These are phyloP conservation scores for Penaeus japonicus DNA, from an alignment of 1,140 invertebrate species.

Conservation along the genomic window DNA sequence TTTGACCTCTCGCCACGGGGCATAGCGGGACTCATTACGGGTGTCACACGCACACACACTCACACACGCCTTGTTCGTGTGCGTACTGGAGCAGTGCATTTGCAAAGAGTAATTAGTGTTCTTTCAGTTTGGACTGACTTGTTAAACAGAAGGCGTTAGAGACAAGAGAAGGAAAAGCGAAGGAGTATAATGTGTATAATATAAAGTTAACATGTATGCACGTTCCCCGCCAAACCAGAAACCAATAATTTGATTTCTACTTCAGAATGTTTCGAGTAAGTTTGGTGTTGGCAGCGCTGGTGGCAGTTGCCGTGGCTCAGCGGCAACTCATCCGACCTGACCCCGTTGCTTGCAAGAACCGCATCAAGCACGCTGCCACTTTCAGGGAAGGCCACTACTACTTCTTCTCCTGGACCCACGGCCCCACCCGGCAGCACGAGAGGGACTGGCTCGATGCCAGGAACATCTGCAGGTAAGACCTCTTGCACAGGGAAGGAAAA, in stretches of 20 bases:
- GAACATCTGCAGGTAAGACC: slow-evolving; percentile 77
- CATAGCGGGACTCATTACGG: too few relatives aligned
- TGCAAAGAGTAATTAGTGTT: too few relatives aligned
- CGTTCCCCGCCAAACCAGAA: background rate
- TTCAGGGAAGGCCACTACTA: slow-evolving; percentile 74
- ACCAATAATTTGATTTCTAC: background rate
- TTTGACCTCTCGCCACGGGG: too few relatives aligned
- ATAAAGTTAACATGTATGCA: too few relatives aligned
- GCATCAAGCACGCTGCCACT: slow-evolving; percentile 48
- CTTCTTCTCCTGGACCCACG: slow-evolving; percentile 93
- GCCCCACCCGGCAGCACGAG: slow-evolving; percentile 82
- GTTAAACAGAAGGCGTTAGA: too few relatives aligned
- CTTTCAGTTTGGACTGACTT: too few relatives aligned
- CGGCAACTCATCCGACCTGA: slow-evolving; percentile 85
- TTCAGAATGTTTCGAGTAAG: slow-evolving; percentile 62
- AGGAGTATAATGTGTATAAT: too few relatives aligned
- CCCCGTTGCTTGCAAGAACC: slow-evolving; percentile 83
- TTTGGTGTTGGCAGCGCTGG: slow-evolving; percentile 72
- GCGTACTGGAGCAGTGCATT: too few relatives aligned
- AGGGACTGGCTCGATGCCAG: slow-evolving; percentile 90
- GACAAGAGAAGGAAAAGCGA: too few relatives aligned
- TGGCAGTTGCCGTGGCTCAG: slow-evolving; percentile 77
- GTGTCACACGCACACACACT: too few relatives aligned
- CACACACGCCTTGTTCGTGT: too few relatives aligned
- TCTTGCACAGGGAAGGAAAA: background rate